Percentiles rank a stretch among this genome's conserved stretches.
phyloP scores from a whole-genome alignment of 2,113 vertebrate genomes.

The Chascanopsetta lugubris region DNA sequence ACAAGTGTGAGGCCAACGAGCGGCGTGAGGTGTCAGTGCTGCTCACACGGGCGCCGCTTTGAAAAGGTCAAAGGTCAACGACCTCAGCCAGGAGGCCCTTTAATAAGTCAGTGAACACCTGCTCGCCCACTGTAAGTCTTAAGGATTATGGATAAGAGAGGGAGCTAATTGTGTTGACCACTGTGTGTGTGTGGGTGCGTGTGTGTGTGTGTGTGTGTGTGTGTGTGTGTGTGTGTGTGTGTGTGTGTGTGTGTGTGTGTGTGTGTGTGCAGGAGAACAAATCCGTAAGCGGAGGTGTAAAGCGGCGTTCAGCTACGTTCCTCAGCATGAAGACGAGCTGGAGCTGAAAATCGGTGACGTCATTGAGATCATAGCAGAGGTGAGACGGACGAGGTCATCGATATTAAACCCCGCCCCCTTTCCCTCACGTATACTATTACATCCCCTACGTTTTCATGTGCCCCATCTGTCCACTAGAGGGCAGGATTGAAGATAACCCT shows the following conservation, averaged over 20 bases:
- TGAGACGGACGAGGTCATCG: slow-evolving; percentile 70
- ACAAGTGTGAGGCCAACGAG: slow-evolving; percentile 21
- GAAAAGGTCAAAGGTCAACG: slow-evolving; percentile 35
- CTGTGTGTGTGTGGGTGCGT: slow-evolving; percentile 6
- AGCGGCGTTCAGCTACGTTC: slow-evolving; percentile 95
- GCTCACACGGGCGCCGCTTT: not conserved
- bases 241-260: slow-evolving; percentile 39
- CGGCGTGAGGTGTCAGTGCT: slow-evolving; percentile 4
- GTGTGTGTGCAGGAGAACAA: slow-evolving; percentile 82
- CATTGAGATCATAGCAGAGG: slow-evolving; percentile 94
- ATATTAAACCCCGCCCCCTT: too few relatives aligned
- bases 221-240: slow-evolving; percentile 28
- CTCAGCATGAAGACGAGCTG: slow-evolving; percentile 97
- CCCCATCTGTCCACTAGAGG: not conserved
- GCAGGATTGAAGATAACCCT: not conserved
- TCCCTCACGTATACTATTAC: too few relatives aligned
- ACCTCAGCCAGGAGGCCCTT: slow-evolving; percentile 2
- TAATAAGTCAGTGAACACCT: slow-evolving; percentile 21
- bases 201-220: slow-evolving; percentile 20
- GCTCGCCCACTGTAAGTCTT: not conserved
- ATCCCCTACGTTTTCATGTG: not conserved
- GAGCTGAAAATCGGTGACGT: slow-evolving; percentile 96
- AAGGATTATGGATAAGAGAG: slow-evolving; percentile 10
- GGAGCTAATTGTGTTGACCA: slow-evolving; percentile 19
- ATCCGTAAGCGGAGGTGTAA: slow-evolving; percentile 93